Percentiles rank a stretch among this genome's conserved stretches.
Evolutionary conservation across 2,797 vertebrate species (phyloP).

Genomic region (Hybognathus amarus): DNA sequence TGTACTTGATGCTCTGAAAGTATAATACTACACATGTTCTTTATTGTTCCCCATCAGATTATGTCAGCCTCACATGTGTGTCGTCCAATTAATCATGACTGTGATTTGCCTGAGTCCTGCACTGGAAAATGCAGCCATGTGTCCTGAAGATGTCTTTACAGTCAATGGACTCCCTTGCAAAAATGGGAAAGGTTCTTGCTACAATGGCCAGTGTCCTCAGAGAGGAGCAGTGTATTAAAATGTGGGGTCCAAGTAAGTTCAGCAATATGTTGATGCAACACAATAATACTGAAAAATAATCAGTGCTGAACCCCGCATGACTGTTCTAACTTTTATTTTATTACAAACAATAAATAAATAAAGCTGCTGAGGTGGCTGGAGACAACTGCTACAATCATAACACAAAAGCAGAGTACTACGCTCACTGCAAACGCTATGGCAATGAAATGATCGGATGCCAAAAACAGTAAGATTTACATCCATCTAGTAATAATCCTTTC

Average conservation of each 20-base stretch:
- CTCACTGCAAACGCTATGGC: constrained; percentile 75
- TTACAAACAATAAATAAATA: constrained; percentile 2
- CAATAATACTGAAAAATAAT: neutral
- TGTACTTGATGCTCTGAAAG: too few relatives aligned
- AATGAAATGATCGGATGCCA: constrained; percentile 75
- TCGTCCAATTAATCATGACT: constrained; percentile 77
- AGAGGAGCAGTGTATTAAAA: constrained; percentile 76
- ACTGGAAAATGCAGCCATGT: constrained; percentile 75
- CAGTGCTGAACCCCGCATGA: neutral
- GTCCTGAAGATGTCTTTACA: constrained; percentile 81
- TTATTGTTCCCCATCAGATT: constrained; percentile 71
- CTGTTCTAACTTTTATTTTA: neutral
- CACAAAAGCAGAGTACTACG: constrained; percentile 73
- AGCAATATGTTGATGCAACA: neutral
- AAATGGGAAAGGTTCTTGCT: constrained; percentile 78
- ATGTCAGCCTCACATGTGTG: constrained; percentile 73
- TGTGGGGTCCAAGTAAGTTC: constrained; percentile 82
- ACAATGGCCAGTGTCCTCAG: constrained; percentile 86
- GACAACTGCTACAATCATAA: constrained; percentile 79
- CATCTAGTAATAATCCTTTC: neutral
- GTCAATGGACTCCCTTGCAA: constrained; percentile 86
- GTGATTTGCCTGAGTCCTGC: constrained; percentile 90
- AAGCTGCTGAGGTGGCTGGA: constrained; percentile 68
- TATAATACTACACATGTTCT: neutral
- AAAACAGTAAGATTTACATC: constrained; percentile 76